Evolutionary conservation across 2,797 vertebrate species (phyloP).

Genomic region (Argentina silus): DNA sequence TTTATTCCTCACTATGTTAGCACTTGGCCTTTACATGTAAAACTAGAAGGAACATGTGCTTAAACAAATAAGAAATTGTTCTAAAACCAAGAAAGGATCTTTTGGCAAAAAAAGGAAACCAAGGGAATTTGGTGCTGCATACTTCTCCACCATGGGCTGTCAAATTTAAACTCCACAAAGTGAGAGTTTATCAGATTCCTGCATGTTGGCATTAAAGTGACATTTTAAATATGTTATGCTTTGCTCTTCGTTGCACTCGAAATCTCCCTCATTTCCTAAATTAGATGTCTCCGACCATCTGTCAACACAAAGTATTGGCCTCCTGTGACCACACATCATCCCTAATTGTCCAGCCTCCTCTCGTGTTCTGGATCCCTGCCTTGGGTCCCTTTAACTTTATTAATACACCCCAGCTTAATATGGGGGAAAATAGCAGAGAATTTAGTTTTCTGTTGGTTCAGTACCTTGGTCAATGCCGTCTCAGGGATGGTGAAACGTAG

Average conservation of each 20-base stretch:
- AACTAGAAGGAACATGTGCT: neutral
- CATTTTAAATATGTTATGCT: slow-evolving; percentile 46
- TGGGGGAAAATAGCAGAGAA: slow-evolving; percentile 62
- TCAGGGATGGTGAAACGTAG: slow-evolving; percentile 55
- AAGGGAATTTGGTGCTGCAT: slow-evolving; percentile 24
- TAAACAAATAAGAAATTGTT: slow-evolving; percentile 6
- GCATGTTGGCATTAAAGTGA: too few species aligned
- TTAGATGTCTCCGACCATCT: slow-evolving; percentile 74
- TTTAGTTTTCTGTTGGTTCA: too few species aligned
- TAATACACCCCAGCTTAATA: slow-evolving; percentile 53
- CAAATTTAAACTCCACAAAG: too few species aligned
- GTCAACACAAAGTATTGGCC: slow-evolving; percentile 61
- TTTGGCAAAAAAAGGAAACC: slow-evolving; percentile 21
- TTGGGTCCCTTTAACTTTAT: slow-evolving; percentile 30
- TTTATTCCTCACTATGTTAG: too few species aligned
- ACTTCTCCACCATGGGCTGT: too few species aligned
- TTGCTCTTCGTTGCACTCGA: slow-evolving; percentile 51
- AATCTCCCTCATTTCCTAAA: slow-evolving; percentile 60
- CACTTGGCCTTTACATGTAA: slow-evolving; percentile 6
- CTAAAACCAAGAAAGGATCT: slow-evolving; percentile 24
- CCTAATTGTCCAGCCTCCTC: slow-evolving; percentile 59
- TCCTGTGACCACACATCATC: slow-evolving; percentile 64
- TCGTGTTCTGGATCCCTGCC: slow-evolving; percentile 52
- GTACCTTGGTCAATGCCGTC: too few species aligned
- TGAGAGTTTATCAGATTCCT: too few species aligned